A percentile compares a stretch with the other conserved stretches of the same genome.
Evolutionary conservation across 2,113 vertebrate genomes (phyloP).

Genomic region (Phycodurus eques): DNA sequence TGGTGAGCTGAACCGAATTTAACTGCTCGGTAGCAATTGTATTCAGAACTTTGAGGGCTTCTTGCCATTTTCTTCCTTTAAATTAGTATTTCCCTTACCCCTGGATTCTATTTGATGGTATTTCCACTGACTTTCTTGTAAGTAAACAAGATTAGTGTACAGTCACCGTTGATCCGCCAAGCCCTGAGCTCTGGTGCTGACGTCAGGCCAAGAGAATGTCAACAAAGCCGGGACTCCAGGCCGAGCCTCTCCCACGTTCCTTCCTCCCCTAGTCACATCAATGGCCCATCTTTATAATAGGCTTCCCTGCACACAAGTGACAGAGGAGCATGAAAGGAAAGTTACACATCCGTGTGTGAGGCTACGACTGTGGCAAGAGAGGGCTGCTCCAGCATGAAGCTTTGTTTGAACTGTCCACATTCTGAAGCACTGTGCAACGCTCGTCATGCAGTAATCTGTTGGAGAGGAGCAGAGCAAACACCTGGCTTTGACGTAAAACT

Average conservation of each 20-base stretch:
- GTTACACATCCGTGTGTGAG: slow-evolving; percentile 57
- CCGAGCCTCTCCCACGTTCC: slow-evolving; percentile 50
- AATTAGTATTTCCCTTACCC: not conserved
- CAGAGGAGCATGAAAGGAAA: slow-evolving; percentile 41
- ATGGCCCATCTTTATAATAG: slow-evolving; percentile 45
- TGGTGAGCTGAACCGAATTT: not conserved
- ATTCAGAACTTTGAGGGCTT: not conserved
- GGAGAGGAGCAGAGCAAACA: slow-evolving; percentile 27
- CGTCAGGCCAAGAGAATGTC: slow-evolving; percentile 69
- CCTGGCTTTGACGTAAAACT: slow-evolving; percentile 26
- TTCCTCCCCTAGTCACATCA: slow-evolving; percentile 27
- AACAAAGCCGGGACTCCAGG: slow-evolving; percentile 64
- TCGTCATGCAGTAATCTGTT: slow-evolving; percentile 5
- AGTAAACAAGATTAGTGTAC: slow-evolving; percentile 57
- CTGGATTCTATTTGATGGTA: slow-evolving; percentile 27
- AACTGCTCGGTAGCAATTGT: not conserved
- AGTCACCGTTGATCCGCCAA: slow-evolving; percentile 45
- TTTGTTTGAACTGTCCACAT: slow-evolving; percentile 40
- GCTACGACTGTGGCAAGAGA: not conserved
- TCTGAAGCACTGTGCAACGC: slow-evolving; percentile 12
- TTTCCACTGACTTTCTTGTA: slow-evolving; percentile 32
- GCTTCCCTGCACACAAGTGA: slow-evolving; percentile 24
- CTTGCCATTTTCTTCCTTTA: not conserved
- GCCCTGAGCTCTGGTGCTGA: slow-evolving; percentile 45
- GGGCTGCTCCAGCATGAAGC: not conserved